Conservation (phyloP, 2,797 vertebrate species). For the Coilia nasus region DNA sequence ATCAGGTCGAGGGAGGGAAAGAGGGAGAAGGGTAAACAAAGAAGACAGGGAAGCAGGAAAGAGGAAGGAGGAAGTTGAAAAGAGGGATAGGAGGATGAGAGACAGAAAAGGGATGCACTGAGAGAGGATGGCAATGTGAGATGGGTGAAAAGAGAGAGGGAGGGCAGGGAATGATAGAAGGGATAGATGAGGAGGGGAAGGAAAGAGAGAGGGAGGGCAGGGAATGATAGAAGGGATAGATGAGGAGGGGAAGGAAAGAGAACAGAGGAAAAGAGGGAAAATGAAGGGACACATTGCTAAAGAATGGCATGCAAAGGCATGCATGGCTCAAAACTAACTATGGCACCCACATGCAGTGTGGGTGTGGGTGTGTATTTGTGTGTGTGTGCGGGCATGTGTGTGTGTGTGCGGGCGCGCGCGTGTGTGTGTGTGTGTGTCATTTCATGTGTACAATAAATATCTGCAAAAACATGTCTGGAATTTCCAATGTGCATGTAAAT, state of each 20-base stretch:
- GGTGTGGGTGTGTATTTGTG: background rate
- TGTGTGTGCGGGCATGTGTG: background rate
- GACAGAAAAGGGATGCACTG: no score
- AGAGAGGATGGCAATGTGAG: background rate
- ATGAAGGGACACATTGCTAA: no score
- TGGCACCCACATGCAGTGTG: no score
- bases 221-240: no score
- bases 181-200: no score
- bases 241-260: no score
- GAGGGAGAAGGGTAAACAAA: background rate
- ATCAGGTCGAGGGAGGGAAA: background rate
- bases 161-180: no score
- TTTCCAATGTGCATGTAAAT: no score
- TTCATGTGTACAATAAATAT: background rate
- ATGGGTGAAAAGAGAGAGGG: background rate
- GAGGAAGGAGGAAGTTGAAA: background rate
- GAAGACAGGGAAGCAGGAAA: background rate
- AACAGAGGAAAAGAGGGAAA: no score
- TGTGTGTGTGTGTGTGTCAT: conserved; percentile 17
- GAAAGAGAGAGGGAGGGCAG: background rate
- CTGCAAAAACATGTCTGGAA: no score
- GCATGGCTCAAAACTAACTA: background rate
- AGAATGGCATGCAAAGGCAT: background rate
- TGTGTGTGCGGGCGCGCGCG: conserved; percentile 39
- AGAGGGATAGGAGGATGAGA: background rate